A percentile compares a stretch with the other conserved stretches of the same genome.
phyloP scores from a whole-genome alignment of 2,888 invertebrate genomes.

The Drosophila conformis region DNA sequence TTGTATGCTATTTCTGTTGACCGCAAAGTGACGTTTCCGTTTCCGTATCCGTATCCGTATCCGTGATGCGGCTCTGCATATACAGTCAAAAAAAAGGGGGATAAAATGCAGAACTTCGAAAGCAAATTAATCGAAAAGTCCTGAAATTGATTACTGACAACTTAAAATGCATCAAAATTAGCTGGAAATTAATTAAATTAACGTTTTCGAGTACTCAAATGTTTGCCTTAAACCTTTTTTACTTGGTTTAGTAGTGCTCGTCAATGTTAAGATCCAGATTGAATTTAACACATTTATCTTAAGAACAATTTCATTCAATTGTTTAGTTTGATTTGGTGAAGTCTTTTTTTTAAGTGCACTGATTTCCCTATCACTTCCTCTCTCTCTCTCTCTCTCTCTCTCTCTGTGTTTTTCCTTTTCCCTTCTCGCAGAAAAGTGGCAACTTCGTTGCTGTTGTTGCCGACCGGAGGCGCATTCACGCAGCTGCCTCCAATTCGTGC shows the following conservation, averaged over 20 bases:
- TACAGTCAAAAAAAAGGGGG: not conserved
- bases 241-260: not conserved
- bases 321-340: not conserved
- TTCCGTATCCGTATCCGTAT: slow-evolving; percentile 64
- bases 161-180: not conserved
- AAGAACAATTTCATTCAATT: not conserved
- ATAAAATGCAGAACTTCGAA: not conserved
- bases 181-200: not conserved
- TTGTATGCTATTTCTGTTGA: slow-evolving; percentile 55
- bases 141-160: not conserved
- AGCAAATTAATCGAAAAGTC: not conserved
- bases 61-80: slow-evolving; percentile 52
- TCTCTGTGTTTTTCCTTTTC: not conserved
- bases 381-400: not conserved
- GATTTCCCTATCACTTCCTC: not conserved
- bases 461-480: slow-evolving; percentile 10
- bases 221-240: not conserved
- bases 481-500: slow-evolving; percentile 16
- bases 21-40: slow-evolving; percentile 77
- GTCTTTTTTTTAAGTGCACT: not conserved
- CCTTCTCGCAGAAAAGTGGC: slow-evolving; percentile 27
- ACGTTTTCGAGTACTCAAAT: not conserved
- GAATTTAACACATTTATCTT: not conserved
- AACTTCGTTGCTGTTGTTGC: slow-evolving; percentile 9
- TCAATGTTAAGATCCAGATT: not conserved